Evolutionary conservation across 2,888 invertebrate species (phyloP).

Genomic region (Harpalus rufipes): DNA sequence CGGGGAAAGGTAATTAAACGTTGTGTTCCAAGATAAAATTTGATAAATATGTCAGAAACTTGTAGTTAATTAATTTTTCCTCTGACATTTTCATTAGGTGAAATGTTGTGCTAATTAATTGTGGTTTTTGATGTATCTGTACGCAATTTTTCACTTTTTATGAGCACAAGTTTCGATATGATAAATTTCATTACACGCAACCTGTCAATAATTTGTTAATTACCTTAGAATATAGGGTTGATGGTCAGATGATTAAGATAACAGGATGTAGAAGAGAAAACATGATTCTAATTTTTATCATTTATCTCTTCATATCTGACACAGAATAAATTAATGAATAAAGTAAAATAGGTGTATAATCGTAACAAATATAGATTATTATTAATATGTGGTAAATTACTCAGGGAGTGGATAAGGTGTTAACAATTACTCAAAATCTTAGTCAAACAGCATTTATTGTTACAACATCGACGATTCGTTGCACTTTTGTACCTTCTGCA

Average conservation of each 20-base stretch:
- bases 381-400: no score
- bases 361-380: no score
- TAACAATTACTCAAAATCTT: no score
- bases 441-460: no score
- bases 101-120: conserved; percentile 7
- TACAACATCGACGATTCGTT: no score
- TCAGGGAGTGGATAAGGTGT: no score
- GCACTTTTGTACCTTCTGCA: no score
- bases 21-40: conserved; percentile 9
- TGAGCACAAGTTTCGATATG: not conserved
- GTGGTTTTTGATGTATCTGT: not conserved
- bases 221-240: not conserved
- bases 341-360: no score
- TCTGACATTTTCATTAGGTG: conserved; percentile 10
- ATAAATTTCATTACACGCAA: not conserved
- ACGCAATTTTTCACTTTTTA: not conserved
- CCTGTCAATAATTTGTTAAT: conserved; percentile 3
- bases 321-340: no score
- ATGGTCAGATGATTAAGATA: not conserved
- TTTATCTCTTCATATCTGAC: no score
- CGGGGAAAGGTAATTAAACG: not conserved
- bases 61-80: conserved; percentile 7
- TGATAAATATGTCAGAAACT: conserved; percentile 14
- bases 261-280: not conserved
- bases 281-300: not conserved